phyloP scores from a whole-genome alignment of 1,140 invertebrate species.

The Dendrolimus kikuchii region DNA sequence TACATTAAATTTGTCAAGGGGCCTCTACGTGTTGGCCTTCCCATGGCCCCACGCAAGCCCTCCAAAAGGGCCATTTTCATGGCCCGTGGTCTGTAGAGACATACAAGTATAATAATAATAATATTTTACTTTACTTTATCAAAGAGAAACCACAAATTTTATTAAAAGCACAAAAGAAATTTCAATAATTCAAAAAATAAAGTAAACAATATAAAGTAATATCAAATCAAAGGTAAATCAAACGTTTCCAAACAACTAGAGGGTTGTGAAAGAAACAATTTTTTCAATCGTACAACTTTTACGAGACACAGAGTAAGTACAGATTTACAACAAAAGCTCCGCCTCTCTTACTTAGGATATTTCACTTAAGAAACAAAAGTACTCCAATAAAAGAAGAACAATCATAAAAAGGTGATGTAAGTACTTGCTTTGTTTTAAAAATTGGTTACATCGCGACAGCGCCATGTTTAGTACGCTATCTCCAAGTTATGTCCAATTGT shows the following conservation, averaged over 20 bases:
- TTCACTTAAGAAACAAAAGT: slow-evolving; percentile 68
- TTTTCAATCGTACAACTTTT: slow-evolving; percentile 60
- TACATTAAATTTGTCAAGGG: too few relatives aligned
- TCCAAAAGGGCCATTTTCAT: too few relatives aligned
- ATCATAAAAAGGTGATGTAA: slow-evolving; percentile 63
- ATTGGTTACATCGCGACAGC: slow-evolving; percentile 14
- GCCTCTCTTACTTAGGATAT: slow-evolving; percentile 55
- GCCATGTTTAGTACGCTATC: slow-evolving; percentile 8
- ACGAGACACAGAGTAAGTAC: slow-evolving; percentile 51
- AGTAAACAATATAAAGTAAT: too few relatives aligned
- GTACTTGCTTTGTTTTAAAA: slow-evolving; percentile 42
- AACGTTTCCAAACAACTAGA: background rate
- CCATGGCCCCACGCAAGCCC: too few relatives aligned
- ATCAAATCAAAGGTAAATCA: slow-evolving; percentile 20
- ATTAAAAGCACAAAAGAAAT: background rate
- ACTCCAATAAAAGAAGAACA: slow-evolving; percentile 67
- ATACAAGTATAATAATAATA: too few relatives aligned
- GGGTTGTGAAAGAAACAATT: slow-evolving; percentile 36
- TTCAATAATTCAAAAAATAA: background rate
- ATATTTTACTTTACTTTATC: too few relatives aligned
- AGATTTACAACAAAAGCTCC: slow-evolving; percentile 51
- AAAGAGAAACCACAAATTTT: too few relatives aligned
- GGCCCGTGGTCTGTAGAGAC: too few relatives aligned
- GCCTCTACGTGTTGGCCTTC: too few relatives aligned
- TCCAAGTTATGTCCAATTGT: background rate